These are phyloP conservation scores for Neopelma chrysocephalum DNA, from an alignment of 2,797 vertebrate genomes.

Conservation along the genomic window DNA sequence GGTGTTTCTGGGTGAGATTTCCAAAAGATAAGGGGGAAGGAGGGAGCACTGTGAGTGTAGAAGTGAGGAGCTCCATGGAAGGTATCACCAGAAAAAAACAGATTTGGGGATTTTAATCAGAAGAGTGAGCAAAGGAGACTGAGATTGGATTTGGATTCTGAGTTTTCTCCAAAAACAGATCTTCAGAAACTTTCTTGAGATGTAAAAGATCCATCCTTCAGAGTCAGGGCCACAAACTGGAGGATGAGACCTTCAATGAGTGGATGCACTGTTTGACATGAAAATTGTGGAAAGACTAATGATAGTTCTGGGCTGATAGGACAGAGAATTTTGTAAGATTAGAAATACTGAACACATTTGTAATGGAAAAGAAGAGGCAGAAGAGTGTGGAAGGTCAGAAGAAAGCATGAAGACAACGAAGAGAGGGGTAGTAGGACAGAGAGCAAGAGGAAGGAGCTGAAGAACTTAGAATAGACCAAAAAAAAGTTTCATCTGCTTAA, in stretches of 20 bases:
- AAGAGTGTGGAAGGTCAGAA: background rate
- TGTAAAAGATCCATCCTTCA: background rate
- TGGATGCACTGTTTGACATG: background rate
- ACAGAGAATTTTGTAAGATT: background rate
- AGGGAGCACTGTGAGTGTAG: background rate
- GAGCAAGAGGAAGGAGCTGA: background rate
- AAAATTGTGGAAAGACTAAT: background rate
- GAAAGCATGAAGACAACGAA: background rate
- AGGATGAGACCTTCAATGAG: background rate
- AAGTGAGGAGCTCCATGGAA: background rate
- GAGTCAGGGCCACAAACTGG: background rate
- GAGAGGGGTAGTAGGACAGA: background rate
- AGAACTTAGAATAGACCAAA: background rate
- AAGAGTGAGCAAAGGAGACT: background rate
- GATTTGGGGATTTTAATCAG: background rate
- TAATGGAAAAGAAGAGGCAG: background rate
- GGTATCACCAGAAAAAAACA: background rate
- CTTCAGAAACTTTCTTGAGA: background rate
- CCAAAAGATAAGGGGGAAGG: background rate
- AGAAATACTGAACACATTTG: background rate
- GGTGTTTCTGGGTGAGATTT: background rate
- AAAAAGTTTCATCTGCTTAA: background rate
- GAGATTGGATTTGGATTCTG: background rate
- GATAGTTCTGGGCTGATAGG: background rate
- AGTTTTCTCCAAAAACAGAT: background rate